These are phyloP conservation scores for Epizoanthus illoricatus DNA, from an alignment of 92 coral and sea anemone species.

Conservation along the genomic window DNA sequence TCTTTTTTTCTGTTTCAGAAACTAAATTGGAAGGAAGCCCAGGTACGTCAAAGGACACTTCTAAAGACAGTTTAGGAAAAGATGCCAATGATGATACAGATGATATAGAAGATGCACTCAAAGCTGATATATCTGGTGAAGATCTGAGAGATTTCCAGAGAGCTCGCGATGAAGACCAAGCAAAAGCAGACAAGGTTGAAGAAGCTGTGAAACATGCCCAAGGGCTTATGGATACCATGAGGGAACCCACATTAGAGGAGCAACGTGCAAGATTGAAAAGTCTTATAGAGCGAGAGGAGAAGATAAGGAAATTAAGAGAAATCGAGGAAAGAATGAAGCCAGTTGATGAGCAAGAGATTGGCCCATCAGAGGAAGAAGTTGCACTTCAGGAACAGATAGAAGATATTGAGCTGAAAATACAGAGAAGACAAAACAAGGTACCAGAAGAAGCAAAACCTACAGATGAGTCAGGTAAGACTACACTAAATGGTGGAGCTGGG, in stretches of 20 bases:
- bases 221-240: neutral
- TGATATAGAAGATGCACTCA: slow-evolving; percentile 34
- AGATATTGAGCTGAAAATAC: neutral
- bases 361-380: neutral
- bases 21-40: neutral
- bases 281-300: slow-evolving; percentile 1
- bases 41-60: neutral
- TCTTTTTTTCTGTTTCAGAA: slow-evolving; percentile 15
- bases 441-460: neutral
- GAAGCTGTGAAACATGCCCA: slow-evolving; percentile 9
- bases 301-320: slow-evolving; percentile 16
- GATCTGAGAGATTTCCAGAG: slow-evolving; percentile 30
- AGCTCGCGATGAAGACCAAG: slow-evolving; percentile 26
- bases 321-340: slow-evolving; percentile 38
- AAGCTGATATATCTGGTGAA: slow-evolving; percentile 6
- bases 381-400: slow-evolving; percentile 8
- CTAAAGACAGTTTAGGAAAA: neutral
- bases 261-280: neutral
- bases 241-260: neutral
- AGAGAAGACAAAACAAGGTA: neutral
- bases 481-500: neutral
- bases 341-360: slow-evolving; percentile 19
- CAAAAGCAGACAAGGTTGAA: neutral
- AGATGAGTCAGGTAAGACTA: neutral
- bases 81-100: neutral